A percentile compares a stretch with the other conserved stretches of the same genome.
Conservation (phyloP, 2,113 vertebrate species). For the Scytalopus superciliaris region DNA sequence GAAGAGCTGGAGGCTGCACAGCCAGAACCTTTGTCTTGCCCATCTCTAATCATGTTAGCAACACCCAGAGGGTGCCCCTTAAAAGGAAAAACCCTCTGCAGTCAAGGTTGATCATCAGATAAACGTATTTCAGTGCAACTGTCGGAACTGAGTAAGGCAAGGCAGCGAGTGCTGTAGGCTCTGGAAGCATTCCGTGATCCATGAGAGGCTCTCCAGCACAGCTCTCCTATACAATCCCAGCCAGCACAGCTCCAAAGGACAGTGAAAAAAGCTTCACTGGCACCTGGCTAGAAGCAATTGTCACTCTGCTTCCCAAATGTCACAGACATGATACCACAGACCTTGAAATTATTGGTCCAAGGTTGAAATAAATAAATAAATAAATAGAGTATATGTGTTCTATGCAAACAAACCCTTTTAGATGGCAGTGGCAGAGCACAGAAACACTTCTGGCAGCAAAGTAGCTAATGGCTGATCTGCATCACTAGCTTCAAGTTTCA, state of each 20-base stretch:
- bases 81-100: not conserved
- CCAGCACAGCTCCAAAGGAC: not conserved
- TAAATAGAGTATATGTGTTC: not conserved
- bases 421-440: not conserved
- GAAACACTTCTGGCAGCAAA: not conserved
- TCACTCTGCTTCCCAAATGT: not conserved
- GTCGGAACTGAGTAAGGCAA: not conserved
- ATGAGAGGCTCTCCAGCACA: accelerated
- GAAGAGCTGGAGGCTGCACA: not conserved
- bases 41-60: not conserved
- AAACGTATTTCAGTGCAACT: not conserved
- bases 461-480: not conserved
- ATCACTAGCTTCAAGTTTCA: not conserved
- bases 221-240: not conserved
- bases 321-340: not conserved
- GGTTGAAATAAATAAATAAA: not conserved
- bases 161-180: not conserved
- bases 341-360: not conserved
- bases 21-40: not conserved
- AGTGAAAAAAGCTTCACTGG: not conserved
- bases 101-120: not conserved
- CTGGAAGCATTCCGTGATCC: not conserved
- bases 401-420: not conserved
- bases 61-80: not conserved
- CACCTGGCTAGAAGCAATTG: not conserved